Evolutionary conservation across 2,797 vertebrate species (phyloP), one percentile per base, ranked within the genome.

Genomic region (Gymnoscopelus microlampas): DNA sequence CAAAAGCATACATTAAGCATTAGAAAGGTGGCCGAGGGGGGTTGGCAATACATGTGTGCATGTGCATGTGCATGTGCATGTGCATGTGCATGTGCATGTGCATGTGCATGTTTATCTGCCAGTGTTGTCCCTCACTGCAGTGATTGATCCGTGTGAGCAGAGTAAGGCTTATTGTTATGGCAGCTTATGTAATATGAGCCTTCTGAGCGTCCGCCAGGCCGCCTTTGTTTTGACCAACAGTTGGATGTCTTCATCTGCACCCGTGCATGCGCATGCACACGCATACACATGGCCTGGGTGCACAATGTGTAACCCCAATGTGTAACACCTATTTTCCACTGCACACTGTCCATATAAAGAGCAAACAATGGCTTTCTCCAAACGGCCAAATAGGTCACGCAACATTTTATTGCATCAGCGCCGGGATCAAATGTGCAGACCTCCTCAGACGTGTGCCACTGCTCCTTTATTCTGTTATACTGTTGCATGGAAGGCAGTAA

Each of bases 51-150:
- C 26, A 29, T 24, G 47, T 29, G 56, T 60, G 48, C 50, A 56
- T 35, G 55, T 49, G 10, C 53, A 19, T 23, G 35, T 48, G 48
- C 32, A 8, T 13, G 55, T 32, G 4, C 47, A 11, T 24, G 35
- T 55, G 68, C 48, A 59, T 56, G 60, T 49, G 53, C 49, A n/a
- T 13, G 39, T 26, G 44, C 19, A 10, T 35, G 39, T 23, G 60
- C 35, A 29, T 61, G 15, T n/a, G 49, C 53, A 10, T 24, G 15
- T 7, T 1, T 53, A 5, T 7, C 14, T 10, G 55, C 32, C 56
- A 19, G 19, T 19, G 60, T 11, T 53, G 29, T 59, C 24, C 39
- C 29, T 39, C 39, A 23, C 13, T 14, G 23, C 23, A 26, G 53
- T 49, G 48, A 51, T 11, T 63, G 15, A 55, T 55, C 53, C 19